Percentiles rank a stretch among this genome's conserved stretches.
Evolutionary conservation across 2,888 invertebrate genomes (phyloP).

Genomic region (Heliconius ismenius): DNA sequence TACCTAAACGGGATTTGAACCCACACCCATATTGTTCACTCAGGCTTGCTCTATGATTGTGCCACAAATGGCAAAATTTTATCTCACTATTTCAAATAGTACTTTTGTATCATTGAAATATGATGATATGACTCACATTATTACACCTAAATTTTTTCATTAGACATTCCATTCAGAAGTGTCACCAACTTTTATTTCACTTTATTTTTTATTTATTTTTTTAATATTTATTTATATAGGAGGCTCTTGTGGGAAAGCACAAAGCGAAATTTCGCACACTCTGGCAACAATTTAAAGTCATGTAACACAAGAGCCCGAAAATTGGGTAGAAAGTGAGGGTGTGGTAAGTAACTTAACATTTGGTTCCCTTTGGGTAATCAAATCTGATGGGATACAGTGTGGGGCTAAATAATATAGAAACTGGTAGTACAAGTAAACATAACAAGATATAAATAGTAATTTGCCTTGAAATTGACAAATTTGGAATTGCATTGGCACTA

Average conservation of each 20-base stretch:
- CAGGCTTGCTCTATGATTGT: too few species aligned
- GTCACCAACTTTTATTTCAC: background rate
- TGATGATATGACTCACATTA: background rate
- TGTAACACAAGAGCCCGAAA: too few species aligned
- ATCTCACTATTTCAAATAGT: background rate
- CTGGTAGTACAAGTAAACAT: background rate
- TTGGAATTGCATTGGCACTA: slow-evolving; percentile 4
- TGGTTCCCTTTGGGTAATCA: too few species aligned
- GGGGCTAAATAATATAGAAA: background rate
- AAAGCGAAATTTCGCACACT: too few species aligned
- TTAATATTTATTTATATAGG: background rate
- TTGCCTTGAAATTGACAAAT: slow-evolving; percentile 10
- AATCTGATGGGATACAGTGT: too few species aligned
- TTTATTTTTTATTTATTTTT: background rate
- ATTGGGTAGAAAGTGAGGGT: too few species aligned
- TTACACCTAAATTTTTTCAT: background rate
- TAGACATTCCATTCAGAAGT: background rate
- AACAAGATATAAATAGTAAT: slow-evolving; percentile 1
- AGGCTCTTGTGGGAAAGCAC: too few species aligned
- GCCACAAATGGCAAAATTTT: too few species aligned
- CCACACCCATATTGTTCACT: too few species aligned
- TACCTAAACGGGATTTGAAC: too few species aligned
- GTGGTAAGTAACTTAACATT: too few species aligned
- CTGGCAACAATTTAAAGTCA: too few species aligned
- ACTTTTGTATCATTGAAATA: background rate